Conservation (phyloP, 1,140 invertebrate species). For the Akabosia matsudoensis region DNA sequence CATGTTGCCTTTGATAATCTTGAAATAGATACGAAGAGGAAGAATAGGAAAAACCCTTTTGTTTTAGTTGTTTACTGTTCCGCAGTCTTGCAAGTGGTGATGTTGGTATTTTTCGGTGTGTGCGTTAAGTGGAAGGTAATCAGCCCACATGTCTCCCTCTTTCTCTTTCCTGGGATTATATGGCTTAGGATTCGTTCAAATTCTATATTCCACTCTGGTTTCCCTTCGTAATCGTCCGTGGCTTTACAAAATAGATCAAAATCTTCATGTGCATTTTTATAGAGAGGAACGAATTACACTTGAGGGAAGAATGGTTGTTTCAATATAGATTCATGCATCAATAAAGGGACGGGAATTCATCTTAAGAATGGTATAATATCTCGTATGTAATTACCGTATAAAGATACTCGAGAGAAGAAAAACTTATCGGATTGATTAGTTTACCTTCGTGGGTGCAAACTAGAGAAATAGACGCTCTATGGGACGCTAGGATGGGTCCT, state of each 20-base stretch:
- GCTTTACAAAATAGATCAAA: background rate
- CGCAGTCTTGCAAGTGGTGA: background rate
- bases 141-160: background rate
- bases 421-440: no score
- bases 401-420: no score
- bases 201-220: background rate
- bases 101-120: background rate
- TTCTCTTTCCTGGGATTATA: background rate
- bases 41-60: background rate
- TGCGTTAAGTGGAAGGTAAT: background rate
- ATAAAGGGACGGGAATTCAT: no score
- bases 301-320: no score
- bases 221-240: background rate
- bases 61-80: background rate
- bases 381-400: no score
- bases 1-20: no score
- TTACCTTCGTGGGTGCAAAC: no score
- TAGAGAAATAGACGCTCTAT: no score
- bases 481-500: no score
- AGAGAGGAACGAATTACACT: background rate
- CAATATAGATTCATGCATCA: no score
- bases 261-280: background rate
- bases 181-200: background rate
- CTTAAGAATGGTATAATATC: no score
- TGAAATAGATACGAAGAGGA: no score